Base-by-base conservation (phyloP, 1,140 invertebrate species). In the Drusus annulatus region DNA sequence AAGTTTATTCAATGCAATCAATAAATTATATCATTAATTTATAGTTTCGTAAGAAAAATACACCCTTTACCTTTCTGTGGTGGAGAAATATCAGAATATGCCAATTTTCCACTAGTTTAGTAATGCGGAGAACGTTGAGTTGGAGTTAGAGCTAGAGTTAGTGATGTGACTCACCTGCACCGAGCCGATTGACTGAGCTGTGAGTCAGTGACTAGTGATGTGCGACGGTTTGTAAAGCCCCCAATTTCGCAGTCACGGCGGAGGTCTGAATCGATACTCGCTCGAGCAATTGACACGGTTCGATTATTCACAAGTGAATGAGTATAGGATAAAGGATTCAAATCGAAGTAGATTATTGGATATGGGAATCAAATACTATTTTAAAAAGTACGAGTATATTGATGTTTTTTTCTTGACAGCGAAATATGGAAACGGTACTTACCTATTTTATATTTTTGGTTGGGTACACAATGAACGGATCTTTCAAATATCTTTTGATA, bases 141-240 rank as follows among this genome's bases (percentile, higher is more conserved):
- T 28, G 2, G 19, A 31, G 28, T n/a, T n/a, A n/a, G n/a, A n/a
- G n/a, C 13, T 36, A 65, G 62, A 65, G 16, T 2, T 36, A 65
- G 62, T 65, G 25, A 65, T 65, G 62, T 65, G 68, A 31, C 45
- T 23, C 16, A 45, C 31, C 31, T 36, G 10, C 8, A 8, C 45
- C 1, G 68, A 15, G 36, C 8, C 68, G 68, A 51, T 51, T 71
- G 36, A 71, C 36, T 25, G 68, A 51, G 45, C 19, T 17, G 68
- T 36, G 65, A 69, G 25, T 50, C 36, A 10, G n/a, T 45, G 68
- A 71, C 68, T 71, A 71, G 68, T 71, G 68, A 71, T 71, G 63
- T 65, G 68, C 68, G 68, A 71, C 36, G 51, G 36, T 71, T 36
- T 16, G 68, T 21, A 52, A 65, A 71, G 68, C 36, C 68, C 31